Conservation (phyloP, 2,113 vertebrate genomes). For the Varanus komodoensis region DNA sequence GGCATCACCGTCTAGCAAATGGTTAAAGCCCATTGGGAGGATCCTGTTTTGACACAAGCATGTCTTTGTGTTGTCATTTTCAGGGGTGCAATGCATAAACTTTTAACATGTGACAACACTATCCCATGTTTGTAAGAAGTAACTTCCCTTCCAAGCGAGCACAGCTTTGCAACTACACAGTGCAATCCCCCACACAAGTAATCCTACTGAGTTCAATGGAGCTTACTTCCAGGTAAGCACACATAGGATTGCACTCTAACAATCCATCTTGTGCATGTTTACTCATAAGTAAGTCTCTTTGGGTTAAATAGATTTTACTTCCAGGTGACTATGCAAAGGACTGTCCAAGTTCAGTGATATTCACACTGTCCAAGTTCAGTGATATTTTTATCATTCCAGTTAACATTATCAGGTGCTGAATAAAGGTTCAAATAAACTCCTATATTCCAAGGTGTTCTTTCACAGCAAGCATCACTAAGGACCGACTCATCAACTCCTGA, state of each 20-base stretch:
- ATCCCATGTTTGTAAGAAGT: no score
- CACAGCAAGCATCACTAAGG: not conserved
- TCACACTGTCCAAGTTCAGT: no score
- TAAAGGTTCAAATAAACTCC: not conserved
- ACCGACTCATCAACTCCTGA: not conserved
- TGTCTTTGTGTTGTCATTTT: not conserved
- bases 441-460: not conserved
- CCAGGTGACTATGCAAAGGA: no score
- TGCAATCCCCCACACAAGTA: no score
- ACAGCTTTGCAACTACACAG: not conserved
- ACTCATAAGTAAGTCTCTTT: no score
- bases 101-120: not conserved
- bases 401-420: not conserved
- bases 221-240: no score
- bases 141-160: not conserved
- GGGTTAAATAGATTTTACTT: no score
- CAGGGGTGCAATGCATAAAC: not conserved
- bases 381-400: not conserved
- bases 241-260: no score
- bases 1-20: slow-evolving; percentile 42
- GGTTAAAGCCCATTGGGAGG: not conserved
- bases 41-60: not conserved
- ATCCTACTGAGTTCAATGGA: no score
- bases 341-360: no score
- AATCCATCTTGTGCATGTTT: no score